Conservation (phyloP, 2,797 vertebrate species). For the Hoplostethus mediterraneus region DNA sequence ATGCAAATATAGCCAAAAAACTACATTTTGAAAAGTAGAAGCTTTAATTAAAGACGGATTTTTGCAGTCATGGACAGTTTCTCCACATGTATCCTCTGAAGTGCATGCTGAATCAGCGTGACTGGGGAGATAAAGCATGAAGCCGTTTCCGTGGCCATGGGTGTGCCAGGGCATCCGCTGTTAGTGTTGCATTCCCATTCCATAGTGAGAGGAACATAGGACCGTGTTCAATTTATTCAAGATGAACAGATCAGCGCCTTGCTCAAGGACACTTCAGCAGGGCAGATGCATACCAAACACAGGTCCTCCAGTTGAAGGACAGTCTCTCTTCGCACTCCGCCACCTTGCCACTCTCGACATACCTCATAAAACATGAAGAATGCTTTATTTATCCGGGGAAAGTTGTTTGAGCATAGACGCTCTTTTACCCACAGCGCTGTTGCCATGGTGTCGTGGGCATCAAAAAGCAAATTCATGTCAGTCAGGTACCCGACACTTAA, state of each 20-base stretch:
- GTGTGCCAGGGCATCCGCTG: constrained; percentile 22
- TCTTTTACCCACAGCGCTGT: constrained; percentile 7
- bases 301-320: no score
- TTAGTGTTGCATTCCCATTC: not conserved
- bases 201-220: no score
- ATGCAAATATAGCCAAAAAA: constrained; percentile 36
- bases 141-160: constrained; percentile 38
- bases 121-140: constrained; percentile 47
- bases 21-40: constrained; percentile 44
- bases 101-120: constrained; percentile 66
- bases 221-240: no score
- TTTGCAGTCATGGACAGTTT: constrained; percentile 62
- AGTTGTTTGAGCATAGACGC: not conserved
- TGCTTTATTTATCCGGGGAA: not conserved
- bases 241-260: not conserved
- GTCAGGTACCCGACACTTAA: constrained; percentile 7
- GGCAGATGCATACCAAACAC: no score
- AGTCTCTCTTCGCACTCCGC: no score
- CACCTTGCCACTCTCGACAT: not conserved
- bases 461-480: constrained; percentile 17
- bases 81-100: constrained; percentile 22
- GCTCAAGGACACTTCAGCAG: not conserved
- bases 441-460: constrained; percentile 18
- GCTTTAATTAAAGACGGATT: constrained; percentile 60
- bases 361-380: not conserved